phyloP scores from a whole-genome alignment of 2,888 invertebrate genomes.

The Lasioglossum pauxillum region DNA sequence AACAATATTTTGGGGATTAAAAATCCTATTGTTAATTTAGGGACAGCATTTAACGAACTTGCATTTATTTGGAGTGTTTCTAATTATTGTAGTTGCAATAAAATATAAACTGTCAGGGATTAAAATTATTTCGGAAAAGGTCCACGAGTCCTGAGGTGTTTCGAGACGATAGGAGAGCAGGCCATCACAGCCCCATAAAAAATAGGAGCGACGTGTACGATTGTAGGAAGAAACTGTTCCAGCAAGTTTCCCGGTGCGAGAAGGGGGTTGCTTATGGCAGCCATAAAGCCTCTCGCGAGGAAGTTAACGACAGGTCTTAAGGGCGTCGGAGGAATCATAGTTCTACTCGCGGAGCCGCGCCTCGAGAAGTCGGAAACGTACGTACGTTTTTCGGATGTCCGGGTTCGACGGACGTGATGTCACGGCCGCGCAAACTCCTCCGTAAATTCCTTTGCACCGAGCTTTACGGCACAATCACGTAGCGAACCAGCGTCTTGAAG shows the following conservation, averaged over 20 bases:
- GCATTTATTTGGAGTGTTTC: too few relatives aligned
- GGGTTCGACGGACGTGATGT: slow-evolving; percentile 48
- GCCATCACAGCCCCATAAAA: background rate
- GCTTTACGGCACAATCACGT: slow-evolving; percentile 75
- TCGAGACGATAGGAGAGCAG: background rate
- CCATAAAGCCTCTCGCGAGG: slow-evolving; percentile 11
- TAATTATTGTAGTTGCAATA: too few relatives aligned
- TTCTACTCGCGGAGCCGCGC: background rate
- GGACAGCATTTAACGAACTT: too few relatives aligned
- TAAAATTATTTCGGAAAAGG: background rate
- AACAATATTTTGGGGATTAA: too few relatives aligned
- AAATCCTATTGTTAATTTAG: too few relatives aligned
- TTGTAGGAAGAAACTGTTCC: background rate
- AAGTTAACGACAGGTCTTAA: slow-evolving; percentile 25
- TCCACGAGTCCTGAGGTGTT: background rate
- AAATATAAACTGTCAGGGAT: too few relatives aligned
- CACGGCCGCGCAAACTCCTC: slow-evolving; percentile 59
- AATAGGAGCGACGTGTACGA: background rate
- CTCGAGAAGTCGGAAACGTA: slow-evolving; percentile 9
- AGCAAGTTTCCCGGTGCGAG: background rate
- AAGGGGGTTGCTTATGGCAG: background rate
- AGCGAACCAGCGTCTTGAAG: slow-evolving; percentile 60
- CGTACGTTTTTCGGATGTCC: slow-evolving; percentile 38
- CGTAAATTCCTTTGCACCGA: slow-evolving; percentile 58
- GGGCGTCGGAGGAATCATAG: slow-evolving; percentile 1